Base-by-base conservation (phyloP, 2,888 invertebrate species). In the Drosophila gaucha region DNA sequence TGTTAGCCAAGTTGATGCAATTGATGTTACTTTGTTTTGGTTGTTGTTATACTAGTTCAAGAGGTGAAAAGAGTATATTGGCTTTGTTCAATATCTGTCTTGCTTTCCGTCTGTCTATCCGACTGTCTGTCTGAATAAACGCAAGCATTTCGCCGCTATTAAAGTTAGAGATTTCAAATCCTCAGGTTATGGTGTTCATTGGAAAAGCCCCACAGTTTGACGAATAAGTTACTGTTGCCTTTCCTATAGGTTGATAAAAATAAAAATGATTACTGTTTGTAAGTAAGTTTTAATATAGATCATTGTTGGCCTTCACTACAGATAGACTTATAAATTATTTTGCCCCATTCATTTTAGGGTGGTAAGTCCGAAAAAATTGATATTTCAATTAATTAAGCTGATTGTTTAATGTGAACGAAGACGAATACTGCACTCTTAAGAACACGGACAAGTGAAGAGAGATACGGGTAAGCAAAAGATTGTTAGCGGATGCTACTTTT, bases 1-100 rank as follows among this genome's bases (percentile, higher is more conserved):
- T 41, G 41, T 41, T 26, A 41, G 41, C 51, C 63, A 43, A 41
- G 47, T 39, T 26, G 9, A 46, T 35, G n/a, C 43, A 44, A 44
- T 43, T 38, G 26, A 56, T 36, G 28, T 44, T 39, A 10, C n/a
- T n/a, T 46, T 39, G 18, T 14, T 31, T 31, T 18, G 16, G n/a
- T 56, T n/a, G n/a, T 30, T 18, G 9, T 16, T 39, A 18, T 43
- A 14, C 16, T 18, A 14, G 31, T 38, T 38, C 2, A 2, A 10
- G 10, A 14, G 9, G 24, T 5, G n/a, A 0, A 2, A 24, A 24
- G 10, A 6, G 41, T 24, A 41, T 16, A 41, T 41, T 26, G 8
- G 20, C 26, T 6, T 5, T 5, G 26, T n/a, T n/a, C n/a, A n/a
- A n/a, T n/a, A n/a, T n/a, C 26, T 5, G 28, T 20, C 20, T 1